These are phyloP conservation scores for Electrophaes corylata DNA, from an alignment of 2,888 invertebrate genomes.

Conservation along the genomic window DNA sequence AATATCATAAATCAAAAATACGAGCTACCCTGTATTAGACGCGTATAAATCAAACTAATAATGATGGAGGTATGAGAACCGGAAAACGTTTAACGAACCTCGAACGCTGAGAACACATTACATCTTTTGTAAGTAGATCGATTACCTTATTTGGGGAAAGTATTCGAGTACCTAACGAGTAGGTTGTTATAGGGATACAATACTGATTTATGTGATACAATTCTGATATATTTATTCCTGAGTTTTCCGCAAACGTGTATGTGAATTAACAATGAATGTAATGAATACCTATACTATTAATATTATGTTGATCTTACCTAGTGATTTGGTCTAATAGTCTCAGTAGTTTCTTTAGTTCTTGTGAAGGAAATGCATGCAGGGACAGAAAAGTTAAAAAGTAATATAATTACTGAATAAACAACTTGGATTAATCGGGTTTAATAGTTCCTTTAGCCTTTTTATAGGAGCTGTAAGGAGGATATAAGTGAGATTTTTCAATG, in stretches of 20 bases:
- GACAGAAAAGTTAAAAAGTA: no score
- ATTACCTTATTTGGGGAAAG: slow-evolving; percentile 16
- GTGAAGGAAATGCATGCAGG: no score
- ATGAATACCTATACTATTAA: no score
- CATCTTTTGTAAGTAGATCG: slow-evolving; percentile 14
- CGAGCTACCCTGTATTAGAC: slow-evolving; percentile 7
- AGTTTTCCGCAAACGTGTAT: background rate
- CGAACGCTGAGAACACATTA: slow-evolving; percentile 16
- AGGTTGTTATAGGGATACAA: background rate
- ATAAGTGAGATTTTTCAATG: no score
- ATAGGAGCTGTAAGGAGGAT: no score
- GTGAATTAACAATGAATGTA: no score
- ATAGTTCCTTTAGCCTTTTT: no score
- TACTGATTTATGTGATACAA: background rate
- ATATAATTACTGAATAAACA: no score
- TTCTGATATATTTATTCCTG: background rate
- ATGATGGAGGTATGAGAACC: slow-evolving; percentile 20
- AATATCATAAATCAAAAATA: slow-evolving; percentile 6
- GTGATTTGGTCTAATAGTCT: no score
- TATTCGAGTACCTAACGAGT: background rate
- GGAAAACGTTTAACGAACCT: slow-evolving; percentile 18
- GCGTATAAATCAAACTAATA: slow-evolving; percentile 31
- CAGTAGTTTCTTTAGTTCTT: no score
- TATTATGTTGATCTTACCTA: no score
- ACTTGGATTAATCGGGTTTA: no score